Evolutionary conservation across 2,797 vertebrate genomes (phyloP), one percentile per base, ranked within the genome.

Genomic region (Steatocranus sp.): DNA sequence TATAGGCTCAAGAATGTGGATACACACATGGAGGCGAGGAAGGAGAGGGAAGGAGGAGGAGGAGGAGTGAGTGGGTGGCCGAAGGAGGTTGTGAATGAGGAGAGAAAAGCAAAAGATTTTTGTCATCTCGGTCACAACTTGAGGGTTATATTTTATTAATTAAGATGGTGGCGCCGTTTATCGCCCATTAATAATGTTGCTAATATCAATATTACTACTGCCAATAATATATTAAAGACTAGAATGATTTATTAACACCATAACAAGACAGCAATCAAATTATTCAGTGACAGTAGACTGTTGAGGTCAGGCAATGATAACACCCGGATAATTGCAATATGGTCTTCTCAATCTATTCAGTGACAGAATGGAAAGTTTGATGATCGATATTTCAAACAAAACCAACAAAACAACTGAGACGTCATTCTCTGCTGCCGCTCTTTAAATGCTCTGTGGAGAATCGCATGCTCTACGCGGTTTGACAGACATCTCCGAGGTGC

Each of bases 401-500:
- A 68, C 20, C 36, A 36, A 5, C 10, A 48, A 73, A 46, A 30
- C 25, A 48, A 20, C 66, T 46, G 25, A 46, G 43, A 30, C 7
- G 1, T 73, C 4, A 23, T 30, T 66, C 77, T 80, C 49, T 80
- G 30, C 63, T 50, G 75, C 68, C 23, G 0, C 50, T 66, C 41
- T 83, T 53, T 53, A 82, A 70, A 46, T 70, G 74, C 78, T 43
- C 49, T 61, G 75, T 63, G 86, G 78, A 76, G 25, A 84, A 81
- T 36, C 4, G 12, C 76, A 78, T 74, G 48, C 66, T 58, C 8
- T 11, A n/a, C 43, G 4, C 73, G 4, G 68, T 79, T 83, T 88
- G 89, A 90, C 78, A 82, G 88, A 78, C 87, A 27, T 75, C 73
- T 53, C 10, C 1, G 75, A 88, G 87, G 73, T 75, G 80, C 76